Evolutionary conservation across 2,797 vertebrate genomes (phyloP), one percentile per base, ranked within the genome.

Genomic region (Apogon talboti): DNA sequence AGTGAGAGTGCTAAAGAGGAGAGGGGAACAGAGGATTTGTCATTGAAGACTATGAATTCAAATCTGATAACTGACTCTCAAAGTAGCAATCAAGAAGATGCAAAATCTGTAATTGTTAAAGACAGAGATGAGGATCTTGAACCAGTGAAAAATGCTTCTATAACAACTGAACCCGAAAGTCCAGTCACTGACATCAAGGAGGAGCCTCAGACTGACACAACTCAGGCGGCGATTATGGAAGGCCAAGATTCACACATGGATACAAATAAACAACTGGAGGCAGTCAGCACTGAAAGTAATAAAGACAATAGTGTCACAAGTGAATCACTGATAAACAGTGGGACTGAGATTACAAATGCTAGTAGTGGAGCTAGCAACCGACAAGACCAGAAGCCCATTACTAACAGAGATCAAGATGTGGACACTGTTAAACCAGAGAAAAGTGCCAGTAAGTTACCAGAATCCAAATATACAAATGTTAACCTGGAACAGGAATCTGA

Each of bases 391-490:
- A 48, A 52, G 5, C 4, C 38, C 0, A 5, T 1, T 3, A 11
- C 2, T 30, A 10, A 35, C 12, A 44, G 2, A 68, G 42, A 71
- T 12, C 21, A 2, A 71, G 3, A 16, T 4, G 18, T 55, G 42
- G 30, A 72, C 4, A 1, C 37, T 13, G 49, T 48, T 30, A 74
- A 21, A 46, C 7, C 18, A 46, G 44, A 66, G 11, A 42, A 28
- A 38, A 33, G 40, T 28, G 9, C 15, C 47, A 1, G 11, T 11
- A 35, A 10, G 19, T 55, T 58, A 50, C 5, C 12, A 19, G 41
- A 69, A 42, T 44, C 62, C 12, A 66, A 66, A 66, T 6, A 0
- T 53, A 35, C 30, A 49, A 66, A 43, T 16, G 13, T 24, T 58
- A 24, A 60, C 1, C 7, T 18, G 18, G n/a, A 52, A 42, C 28